A percentile compares a stretch with the other conserved stretches of the same genome.
phyloP scores from a whole-genome alignment of 2,113 vertebrate species.

The Sturnira hondurensis region DNA sequence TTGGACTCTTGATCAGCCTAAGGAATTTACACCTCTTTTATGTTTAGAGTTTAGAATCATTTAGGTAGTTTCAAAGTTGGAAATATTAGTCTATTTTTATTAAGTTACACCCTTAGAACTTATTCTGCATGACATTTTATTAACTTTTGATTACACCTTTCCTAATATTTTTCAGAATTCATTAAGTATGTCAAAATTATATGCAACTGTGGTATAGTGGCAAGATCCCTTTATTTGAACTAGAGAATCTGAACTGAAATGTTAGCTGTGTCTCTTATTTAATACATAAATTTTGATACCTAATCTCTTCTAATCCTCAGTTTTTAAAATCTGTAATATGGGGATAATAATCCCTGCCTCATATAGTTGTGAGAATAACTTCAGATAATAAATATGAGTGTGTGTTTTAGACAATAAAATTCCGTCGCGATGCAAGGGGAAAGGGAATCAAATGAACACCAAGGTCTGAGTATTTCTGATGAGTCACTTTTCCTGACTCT shows the following conservation, averaged over 20 bases:
- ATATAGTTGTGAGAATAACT: not conserved
- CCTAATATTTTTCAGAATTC: not conserved
- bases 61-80: not conserved
- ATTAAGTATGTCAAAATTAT: not conserved
- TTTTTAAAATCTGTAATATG: not conserved
- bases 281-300: not conserved
- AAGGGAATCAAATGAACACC: not conserved
- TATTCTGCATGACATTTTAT: not conserved
- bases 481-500: not conserved
- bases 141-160: not conserved
- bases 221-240: not conserved
- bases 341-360: not conserved
- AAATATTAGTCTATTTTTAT: conserved; percentile 4
- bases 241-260: not conserved
- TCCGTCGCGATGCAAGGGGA: not conserved
- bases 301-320: not conserved
- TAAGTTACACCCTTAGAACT: not conserved
- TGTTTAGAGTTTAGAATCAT: not conserved
- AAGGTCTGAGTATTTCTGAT: not conserved
- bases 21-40: not conserved
- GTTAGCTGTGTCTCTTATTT: not conserved
- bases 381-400: conserved; percentile 9
- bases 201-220: not conserved
- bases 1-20: not conserved
- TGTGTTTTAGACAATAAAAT: not conserved